These are phyloP conservation scores for Gallinago paraguaiae DNA, from an alignment of 2,113 vertebrate species.

Conservation along the genomic window DNA sequence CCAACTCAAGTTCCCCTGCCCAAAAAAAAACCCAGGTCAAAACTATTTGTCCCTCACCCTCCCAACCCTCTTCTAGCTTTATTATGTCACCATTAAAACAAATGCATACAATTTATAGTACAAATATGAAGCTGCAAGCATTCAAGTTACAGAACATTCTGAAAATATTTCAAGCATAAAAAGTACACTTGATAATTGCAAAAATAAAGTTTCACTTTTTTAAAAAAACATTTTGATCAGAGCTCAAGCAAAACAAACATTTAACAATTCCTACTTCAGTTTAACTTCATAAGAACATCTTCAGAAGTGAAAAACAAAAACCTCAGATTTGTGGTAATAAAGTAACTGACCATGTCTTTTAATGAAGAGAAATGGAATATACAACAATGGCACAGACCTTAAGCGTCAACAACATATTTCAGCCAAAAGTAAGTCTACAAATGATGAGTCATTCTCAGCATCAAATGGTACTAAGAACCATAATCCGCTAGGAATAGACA, in stretches of 20 bases:
- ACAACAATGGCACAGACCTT: slow-evolving; percentile 39
- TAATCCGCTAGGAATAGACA: slow-evolving; percentile 7
- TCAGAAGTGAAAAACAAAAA: neutral
- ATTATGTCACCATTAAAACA: neutral
- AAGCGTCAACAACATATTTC: slow-evolving; percentile 47
- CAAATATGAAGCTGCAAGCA: slow-evolving; percentile 60
- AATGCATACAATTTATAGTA: slow-evolving; percentile 32
- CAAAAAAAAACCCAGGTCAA: neutral
- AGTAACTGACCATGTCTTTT: neutral
- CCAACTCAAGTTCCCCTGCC: neutral
- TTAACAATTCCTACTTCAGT: slow-evolving; percentile 41
- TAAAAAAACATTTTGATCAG: slow-evolving; percentile 70
- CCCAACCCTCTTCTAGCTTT: neutral
- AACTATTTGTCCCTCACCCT: neutral
- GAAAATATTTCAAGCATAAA: slow-evolving; percentile 74
- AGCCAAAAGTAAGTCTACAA: slow-evolving; percentile 45
- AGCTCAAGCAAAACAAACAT: slow-evolving; percentile 70
- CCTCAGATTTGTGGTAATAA: neutral
- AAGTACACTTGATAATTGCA: slow-evolving; percentile 72
- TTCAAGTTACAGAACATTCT: slow-evolving; percentile 62
- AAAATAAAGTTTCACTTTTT: slow-evolving; percentile 78
- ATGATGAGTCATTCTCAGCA: slow-evolving; percentile 46
- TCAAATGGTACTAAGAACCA: slow-evolving; percentile 46
- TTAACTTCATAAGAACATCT: slow-evolving; percentile 25
- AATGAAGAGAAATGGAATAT: slow-evolving; percentile 36